A percentile compares a stretch with the other conserved stretches of the same genome.
phyloP scores from a whole-genome alignment of 2,888 invertebrate species.

The Amblyteles armatorius region DNA sequence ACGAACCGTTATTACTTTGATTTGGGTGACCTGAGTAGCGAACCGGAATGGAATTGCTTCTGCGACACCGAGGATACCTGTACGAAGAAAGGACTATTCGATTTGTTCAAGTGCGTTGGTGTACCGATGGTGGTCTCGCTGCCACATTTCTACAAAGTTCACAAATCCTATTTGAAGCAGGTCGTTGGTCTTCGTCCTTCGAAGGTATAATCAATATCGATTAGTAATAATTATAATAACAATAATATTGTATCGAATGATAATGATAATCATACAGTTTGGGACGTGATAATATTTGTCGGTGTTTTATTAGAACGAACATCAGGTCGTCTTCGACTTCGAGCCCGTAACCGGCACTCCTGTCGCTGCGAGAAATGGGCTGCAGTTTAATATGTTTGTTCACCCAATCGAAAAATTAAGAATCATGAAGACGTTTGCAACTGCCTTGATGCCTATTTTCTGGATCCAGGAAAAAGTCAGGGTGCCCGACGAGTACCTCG shows the following conservation, averaged over 20 bases:
- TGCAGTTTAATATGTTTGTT: constrained; percentile 91
- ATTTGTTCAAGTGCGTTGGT: constrained; percentile 88
- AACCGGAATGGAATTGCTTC: constrained; percentile 86
- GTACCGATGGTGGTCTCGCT: constrained; percentile 91
- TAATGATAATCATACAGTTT: background rate
- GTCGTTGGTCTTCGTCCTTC: constrained; percentile 79
- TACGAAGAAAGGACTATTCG: constrained; percentile 91
- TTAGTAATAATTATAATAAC: background rate
- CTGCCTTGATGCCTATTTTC: constrained; percentile 89
- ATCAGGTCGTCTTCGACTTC: constrained; percentile 91
- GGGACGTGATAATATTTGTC: no score
- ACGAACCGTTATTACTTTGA: constrained; percentile 89
- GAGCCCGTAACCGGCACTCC: constrained; percentile 93
- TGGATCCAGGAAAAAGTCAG: constrained; percentile 92
- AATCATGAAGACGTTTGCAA: constrained; percentile 88
- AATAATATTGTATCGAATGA: background rate
- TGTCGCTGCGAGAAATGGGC: constrained; percentile 89
- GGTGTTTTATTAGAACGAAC: constrained; percentile 85
- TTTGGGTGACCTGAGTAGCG: constrained; percentile 89
- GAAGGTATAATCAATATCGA: constrained; percentile 59
- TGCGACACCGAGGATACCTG: constrained; percentile 88
- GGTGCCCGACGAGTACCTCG: constrained; percentile 75
- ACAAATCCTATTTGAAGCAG: constrained; percentile 83
- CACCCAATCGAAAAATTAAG: constrained; percentile 88
- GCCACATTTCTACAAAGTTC: constrained; percentile 91